phyloP scores from a whole-genome alignment of 2,113 vertebrate genomes.

The Cavia aperea region DNA sequence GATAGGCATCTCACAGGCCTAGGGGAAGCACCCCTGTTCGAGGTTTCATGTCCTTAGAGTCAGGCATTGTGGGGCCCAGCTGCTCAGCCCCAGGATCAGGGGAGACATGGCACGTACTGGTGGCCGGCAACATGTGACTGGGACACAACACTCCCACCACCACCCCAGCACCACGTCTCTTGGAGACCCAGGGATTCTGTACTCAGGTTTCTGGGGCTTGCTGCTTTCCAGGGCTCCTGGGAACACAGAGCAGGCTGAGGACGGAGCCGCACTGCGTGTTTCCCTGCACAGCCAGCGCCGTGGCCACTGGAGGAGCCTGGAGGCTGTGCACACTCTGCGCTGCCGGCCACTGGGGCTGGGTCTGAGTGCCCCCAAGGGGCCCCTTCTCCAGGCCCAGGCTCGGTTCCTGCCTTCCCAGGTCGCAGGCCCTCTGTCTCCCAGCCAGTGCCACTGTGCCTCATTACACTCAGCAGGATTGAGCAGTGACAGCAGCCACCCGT shows the following conservation, averaged over 20 bases:
- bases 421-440: neutral
- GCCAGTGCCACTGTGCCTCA: neutral
- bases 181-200: neutral
- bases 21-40: neutral
- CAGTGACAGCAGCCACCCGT: neutral
- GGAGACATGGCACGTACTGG: neutral
- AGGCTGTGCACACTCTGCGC: neutral
- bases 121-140: neutral
- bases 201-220: neutral
- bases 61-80: neutral
- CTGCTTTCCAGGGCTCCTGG: neutral
- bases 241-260: neutral
- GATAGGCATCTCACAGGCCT: neutral
- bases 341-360: neutral
- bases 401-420: neutral
- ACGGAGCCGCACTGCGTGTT: neutral
- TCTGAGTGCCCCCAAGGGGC: neutral
- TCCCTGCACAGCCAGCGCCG: neutral
- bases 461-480: neutral
- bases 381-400: neutral
- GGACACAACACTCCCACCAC: neutral
- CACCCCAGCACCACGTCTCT: neutral
- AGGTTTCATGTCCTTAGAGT: neutral
- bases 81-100: neutral
- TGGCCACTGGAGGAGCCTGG: neutral